Evolutionary conservation across 2,888 invertebrate species (phyloP), one percentile per base, ranked within the genome.

Genomic region (Acholoe squamosa): DNA sequence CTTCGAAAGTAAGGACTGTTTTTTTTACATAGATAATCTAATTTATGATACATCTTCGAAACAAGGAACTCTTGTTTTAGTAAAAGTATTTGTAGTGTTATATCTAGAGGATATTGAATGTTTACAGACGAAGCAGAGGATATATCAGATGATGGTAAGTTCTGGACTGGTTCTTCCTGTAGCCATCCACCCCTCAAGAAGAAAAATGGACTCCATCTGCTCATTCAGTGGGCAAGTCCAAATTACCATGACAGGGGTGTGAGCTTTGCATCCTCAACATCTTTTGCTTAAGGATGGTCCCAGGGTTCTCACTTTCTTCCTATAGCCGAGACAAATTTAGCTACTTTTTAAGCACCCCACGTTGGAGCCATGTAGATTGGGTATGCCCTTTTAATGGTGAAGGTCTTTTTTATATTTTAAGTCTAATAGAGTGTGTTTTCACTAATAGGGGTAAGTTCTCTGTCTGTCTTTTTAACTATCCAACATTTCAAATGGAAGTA

Each of bases 111-210:
- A 71, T 25, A 16, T 80, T 80, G 22, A 80, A 80, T 80, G 43
- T 80, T 80, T 80, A 19, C 80, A 80, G 80, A 80, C 34, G 43
- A 80, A 16, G 33, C n/a, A 7, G 80, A 80, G 19, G 16, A 34
- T 12, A 25, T 3, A 1, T 80, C 34, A 16, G 80, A 80, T 19
- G 80, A 80, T 33, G 80, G 80, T 80, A 80, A 80, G 80, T 80
- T 14, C 28, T 76, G 19, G 80, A 43, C 25, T 80, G 80, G 34
- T 80, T 33, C 19, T 5, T 43, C 43, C 34, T 43, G 76, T 76
- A 34, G 43, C 80, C 80, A 33, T 34, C 80, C 80, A 80, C 80
- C 31, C 80, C 34, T 34, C 80, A 43, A 19, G n/a, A n/a, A 80
- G 14, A 80, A 22, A 31, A 34, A 28, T 71, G 80, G 80, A 80